Percentiles rank a stretch among this genome's conserved stretches.
These are phyloP conservation scores for Cossypha caffra DNA, from an alignment of 2,797 vertebrate species.

Conservation along the genomic window DNA sequence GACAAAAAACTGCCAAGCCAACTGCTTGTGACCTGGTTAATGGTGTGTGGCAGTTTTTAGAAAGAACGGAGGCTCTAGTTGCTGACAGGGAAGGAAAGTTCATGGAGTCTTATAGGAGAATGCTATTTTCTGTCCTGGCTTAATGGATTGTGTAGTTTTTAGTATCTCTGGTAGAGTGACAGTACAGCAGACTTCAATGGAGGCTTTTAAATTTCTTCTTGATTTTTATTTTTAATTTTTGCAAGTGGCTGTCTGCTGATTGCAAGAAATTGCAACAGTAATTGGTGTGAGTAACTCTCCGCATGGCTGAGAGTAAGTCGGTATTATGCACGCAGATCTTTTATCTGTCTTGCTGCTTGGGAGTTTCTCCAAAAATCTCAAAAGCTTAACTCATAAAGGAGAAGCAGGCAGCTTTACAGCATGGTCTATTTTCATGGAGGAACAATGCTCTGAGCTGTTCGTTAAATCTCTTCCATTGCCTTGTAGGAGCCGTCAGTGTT, in stretches of 20 bases:
- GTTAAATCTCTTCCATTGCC: not conserved
- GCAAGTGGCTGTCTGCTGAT: slow-evolving; percentile 10
- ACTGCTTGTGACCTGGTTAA: not conserved
- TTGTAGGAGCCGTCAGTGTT: not conserved
- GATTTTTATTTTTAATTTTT: not conserved
- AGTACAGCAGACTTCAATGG: not conserved
- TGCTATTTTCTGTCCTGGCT: not conserved
- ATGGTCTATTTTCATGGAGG: not conserved
- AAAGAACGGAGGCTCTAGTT: not conserved
- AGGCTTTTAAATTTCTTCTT: not conserved
- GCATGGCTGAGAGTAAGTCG: not conserved
- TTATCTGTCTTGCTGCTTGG: slow-evolving; percentile 18
- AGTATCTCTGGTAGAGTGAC: not conserved
- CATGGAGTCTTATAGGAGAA: not conserved
- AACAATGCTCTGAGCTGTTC: not conserved
- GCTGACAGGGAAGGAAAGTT: not conserved
- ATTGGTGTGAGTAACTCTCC: slow-evolving; percentile 34
- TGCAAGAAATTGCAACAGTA: slow-evolving; percentile 28
- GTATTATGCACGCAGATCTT: not conserved
- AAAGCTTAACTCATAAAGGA: not conserved
- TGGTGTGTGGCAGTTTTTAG: fast-evolving
- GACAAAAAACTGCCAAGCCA: not conserved
- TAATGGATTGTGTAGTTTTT: not conserved
- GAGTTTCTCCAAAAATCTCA: slow-evolving; percentile 21
- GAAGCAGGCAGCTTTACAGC: not conserved